Evolutionary conservation across 1,140 invertebrate species (phyloP), one percentile per base, ranked within the genome.

Genomic region (Sinonovacula constricta): DNA sequence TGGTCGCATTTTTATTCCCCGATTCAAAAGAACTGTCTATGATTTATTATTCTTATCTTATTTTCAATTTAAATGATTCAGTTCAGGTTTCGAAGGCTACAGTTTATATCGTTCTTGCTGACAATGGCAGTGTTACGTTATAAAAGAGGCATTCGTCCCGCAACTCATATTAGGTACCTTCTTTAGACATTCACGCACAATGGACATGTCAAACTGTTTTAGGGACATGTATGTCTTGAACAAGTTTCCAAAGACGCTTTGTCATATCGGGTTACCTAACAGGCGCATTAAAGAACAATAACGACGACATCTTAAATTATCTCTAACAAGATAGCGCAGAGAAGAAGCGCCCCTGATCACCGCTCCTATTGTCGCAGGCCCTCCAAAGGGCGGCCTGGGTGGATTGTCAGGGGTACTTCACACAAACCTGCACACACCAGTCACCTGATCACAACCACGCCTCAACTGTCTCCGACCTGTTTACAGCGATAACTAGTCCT

Each of bases 251-350:
- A 66, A 66, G 33, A 66, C n/a, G 36, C 10, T n/a, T n/a, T 63
- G 62, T 7, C 18, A 31, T 65, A 75, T 75, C 71, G 30, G 45
- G 36, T 75, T 31, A 33, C 71, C 51, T 65, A 39, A 60, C 66
- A 49, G 34, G 63, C 60, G 66, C 71, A 75, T 75, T 75, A 36
- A 26, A 39, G 56, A 75, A 75, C 71, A 75, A 75, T 65, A 33
- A 18, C 22, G 71, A 75, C 66, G 71, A 65, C 71, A 75, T 75
- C 71, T 75, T 66, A 56, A 75, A 75, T 75, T 75, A 75, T 75
- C 71, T 75, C 31, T 66, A 66, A 75, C 71, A 63, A 66, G 60
- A 75, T 66, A 75, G 33, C 60, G 39, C 71, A 56, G 34, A 75
- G 51, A 75, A 56, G 54, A 34, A 22, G 45, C 45, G 28, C 45